These are phyloP conservation scores for Climacteris rufus DNA, from an alignment of 2,113 vertebrate genomes.

Conservation along the genomic window DNA sequence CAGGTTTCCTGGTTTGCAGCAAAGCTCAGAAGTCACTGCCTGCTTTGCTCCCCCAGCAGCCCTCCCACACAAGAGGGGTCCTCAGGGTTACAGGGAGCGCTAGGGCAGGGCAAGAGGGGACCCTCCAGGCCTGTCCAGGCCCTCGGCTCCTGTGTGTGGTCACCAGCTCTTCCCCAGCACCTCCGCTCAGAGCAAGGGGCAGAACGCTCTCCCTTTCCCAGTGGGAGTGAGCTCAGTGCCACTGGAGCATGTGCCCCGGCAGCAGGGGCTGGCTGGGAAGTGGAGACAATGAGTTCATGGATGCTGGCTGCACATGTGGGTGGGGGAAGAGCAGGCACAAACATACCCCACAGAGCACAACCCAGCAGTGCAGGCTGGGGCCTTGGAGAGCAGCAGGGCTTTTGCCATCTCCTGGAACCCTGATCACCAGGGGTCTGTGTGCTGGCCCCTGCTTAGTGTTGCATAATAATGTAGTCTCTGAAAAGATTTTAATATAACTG, in stretches of 20 bases:
- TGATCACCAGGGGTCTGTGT: rapidly evolving
- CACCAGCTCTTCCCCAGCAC: neutral
- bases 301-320: rapidly evolving
- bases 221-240: rapidly evolving
- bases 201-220: neutral
- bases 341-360: neutral
- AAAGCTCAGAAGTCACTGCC: neutral
- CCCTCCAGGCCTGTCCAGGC: neutral
- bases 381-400: neutral
- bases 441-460: neutral
- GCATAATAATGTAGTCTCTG: neutral
- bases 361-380: neutral
- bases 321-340: neutral
- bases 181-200: neutral
- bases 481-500: neutral
- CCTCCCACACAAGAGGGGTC: too few species aligned
- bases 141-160: rapidly evolving
- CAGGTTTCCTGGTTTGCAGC: neutral
- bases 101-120: too few species aligned
- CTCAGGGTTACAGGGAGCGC: neutral
- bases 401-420: neutral
- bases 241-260: rapidly evolving
- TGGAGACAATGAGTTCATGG: neutral
- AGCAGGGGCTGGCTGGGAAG: rapidly evolving
- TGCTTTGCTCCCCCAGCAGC: neutral